phyloP scores from a whole-genome alignment of 1,140 invertebrate species.

The Schmidtea mediterranea region DNA sequence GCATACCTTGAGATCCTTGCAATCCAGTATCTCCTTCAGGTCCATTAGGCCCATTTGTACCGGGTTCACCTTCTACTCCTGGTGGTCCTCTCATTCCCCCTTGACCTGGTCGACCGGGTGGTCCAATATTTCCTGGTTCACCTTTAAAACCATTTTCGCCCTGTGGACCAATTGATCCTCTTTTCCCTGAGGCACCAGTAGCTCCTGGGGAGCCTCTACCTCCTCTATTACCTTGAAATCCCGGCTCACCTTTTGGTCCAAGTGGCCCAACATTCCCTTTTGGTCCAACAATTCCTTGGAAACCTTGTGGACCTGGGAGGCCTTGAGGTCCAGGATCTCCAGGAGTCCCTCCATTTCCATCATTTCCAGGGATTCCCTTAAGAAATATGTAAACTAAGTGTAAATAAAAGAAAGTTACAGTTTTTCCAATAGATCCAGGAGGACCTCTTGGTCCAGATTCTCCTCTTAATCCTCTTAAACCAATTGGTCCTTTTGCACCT shows the following conservation, averaged over 20 bases:
- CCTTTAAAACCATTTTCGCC: slow-evolving; percentile 7
- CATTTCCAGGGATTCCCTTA: background rate
- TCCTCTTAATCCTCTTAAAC: background rate
- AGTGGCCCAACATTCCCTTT: slow-evolving; percentile 13
- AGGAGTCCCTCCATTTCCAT: background rate
- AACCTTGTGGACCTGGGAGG: slow-evolving; percentile 11
- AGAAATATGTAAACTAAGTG: slow-evolving; percentile 12
- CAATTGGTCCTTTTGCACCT: slow-evolving; percentile 22
- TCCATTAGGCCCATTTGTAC: slow-evolving; percentile 2
- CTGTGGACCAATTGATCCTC: slow-evolving; percentile 8
- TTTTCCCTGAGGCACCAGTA: slow-evolving; percentile 20
- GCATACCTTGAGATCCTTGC: slow-evolving; percentile 1
- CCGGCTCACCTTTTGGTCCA: slow-evolving; percentile 18
- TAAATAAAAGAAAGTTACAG: slow-evolving; percentile 23
- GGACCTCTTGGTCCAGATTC: background rate
- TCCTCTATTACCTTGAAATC: slow-evolving; percentile 25
- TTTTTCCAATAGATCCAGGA: slow-evolving; percentile 18
- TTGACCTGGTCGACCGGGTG: background rate
- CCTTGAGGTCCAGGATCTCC: slow-evolving; percentile 12
- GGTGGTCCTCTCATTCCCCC: slow-evolving; percentile 2
- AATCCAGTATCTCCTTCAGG: slow-evolving; percentile 5
- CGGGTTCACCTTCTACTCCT: slow-evolving; percentile 4
- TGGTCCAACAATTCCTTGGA: slow-evolving; percentile 6
- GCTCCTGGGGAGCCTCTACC: slow-evolving; percentile 15
- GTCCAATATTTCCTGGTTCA: background rate